Base-by-base conservation (phyloP, 2,888 invertebrate species). In the Orchesellides sinensis region DNA sequence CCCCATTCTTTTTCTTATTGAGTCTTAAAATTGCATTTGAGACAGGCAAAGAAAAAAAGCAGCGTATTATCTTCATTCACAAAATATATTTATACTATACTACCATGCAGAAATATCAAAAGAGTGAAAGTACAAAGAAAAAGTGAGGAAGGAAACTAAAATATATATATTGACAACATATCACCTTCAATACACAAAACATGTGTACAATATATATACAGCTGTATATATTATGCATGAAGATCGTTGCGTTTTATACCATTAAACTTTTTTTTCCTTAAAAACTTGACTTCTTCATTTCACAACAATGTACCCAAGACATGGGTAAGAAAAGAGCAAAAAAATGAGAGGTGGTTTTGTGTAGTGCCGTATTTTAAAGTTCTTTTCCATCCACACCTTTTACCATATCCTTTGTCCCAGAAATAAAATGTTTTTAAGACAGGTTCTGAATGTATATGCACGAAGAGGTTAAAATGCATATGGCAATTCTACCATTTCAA, bases 401-500 rank as follows among this genome's bases (percentile, higher is more conserved):
- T 49, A 8, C 49, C 49, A 19, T 49, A 17, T 49, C 8, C 65
- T 23, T 23, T 47, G 25, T n/a, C n/a, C 14, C 14, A 14, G 14
- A 40, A 5, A 19, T 8, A 47, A 23, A 52, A 54, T n/a, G n/a
- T n/a, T n/a, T n/a, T n/a, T n/a, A n/a, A 61, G 17, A 35, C 32
- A 35, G 21, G 49, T 32, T 27, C 25, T 27, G n/a, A 21, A 17
- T 21, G 27, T 40, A 10, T 17, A 35, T 40, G 35, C 59, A 14
- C 27, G 17, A n/a, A n/a, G n/a, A n/a, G n/a, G n/a, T n/a, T n/a
- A n/a, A n/a, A n/a, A n/a, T n/a, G n/a, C n/a, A n/a, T n/a, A n/a
- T n/a, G n/a, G n/a, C n/a, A 32, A 49, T 49, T 27, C 29, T 27
- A 14, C 27, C 23, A 56, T 54, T 54, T 54, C 52, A 66, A 75